phyloP scores from a whole-genome alignment of 2,797 vertebrate genomes.

The Muscicapa striata region DNA sequence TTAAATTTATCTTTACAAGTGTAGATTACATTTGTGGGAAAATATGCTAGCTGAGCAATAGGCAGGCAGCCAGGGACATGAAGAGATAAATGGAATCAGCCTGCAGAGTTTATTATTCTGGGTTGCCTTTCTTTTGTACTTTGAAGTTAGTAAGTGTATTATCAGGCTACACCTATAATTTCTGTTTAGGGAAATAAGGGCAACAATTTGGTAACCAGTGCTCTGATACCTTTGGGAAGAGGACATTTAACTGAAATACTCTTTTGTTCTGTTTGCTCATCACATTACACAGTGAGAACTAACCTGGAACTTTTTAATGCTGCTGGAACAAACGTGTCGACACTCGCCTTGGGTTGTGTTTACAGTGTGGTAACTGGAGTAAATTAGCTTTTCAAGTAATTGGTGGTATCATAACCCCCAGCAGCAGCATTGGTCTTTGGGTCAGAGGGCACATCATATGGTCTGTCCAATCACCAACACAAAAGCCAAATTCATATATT shows the following conservation, averaged over 20 bases:
- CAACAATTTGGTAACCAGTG: neutral
- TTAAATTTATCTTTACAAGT: neutral
- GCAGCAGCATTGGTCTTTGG: neutral
- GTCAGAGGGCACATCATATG: accelerated
- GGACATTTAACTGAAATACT: neutral
- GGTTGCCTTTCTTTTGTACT: neutral
- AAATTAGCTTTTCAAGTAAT: neutral
- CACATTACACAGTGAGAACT: neutral
- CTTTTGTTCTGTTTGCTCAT: neutral
- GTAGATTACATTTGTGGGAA: neutral
- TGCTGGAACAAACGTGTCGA: neutral
- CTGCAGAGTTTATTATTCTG: neutral
- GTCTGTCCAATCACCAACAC: neutral
- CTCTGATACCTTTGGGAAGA: neutral
- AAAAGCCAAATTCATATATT: neutral
- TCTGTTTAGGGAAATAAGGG: neutral
- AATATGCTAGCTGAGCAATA: neutral
- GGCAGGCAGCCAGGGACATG: neutral
- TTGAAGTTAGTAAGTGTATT: neutral
- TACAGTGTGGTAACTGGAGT: neutral
- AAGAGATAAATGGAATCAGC: neutral
- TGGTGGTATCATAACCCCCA: neutral
- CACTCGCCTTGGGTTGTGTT: neutral
- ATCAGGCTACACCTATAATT: neutral
- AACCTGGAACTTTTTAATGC: neutral